phyloP scores from a whole-genome alignment of 1,140 invertebrate genomes.

The Drosophila jambulina region DNA sequence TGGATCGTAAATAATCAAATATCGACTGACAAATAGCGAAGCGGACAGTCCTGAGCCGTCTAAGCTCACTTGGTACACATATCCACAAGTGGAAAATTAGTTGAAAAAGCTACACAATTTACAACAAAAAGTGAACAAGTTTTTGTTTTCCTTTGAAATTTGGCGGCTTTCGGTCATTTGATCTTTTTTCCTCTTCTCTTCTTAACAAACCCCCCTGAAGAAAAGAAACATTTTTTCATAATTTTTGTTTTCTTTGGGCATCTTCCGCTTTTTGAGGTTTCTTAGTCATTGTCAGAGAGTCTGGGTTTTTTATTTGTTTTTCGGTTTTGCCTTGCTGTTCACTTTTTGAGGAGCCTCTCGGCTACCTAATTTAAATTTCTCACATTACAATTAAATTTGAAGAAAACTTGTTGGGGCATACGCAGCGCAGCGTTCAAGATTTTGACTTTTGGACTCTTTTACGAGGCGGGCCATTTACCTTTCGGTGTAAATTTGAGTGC shows the following conservation, averaged over 20 bases:
- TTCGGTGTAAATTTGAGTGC: constrained; percentile 40
- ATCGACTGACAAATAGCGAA: constrained; percentile 73
- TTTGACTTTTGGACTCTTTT: constrained; percentile 46
- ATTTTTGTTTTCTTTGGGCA: constrained; percentile 65
- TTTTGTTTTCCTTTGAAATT: constrained; percentile 83
- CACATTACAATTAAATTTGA: constrained; percentile 80
- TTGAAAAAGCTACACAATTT: constrained; percentile 66
- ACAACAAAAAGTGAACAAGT: constrained; percentile 71
- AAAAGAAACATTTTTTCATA: constrained; percentile 75
- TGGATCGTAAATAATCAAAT: constrained; percentile 74
- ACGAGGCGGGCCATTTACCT: constrained; percentile 50
- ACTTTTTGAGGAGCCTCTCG: constrained; percentile 45
- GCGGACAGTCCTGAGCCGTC: constrained; percentile 19
- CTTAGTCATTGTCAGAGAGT: constrained; percentile 68
- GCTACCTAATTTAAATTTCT: constrained; percentile 83
- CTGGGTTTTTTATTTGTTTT: constrained; percentile 61
- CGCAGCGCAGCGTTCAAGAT: constrained; percentile 27
- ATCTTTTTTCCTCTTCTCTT: constrained; percentile 57
- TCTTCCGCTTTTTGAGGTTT: constrained; percentile 67
- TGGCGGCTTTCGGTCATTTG: constrained; percentile 78
- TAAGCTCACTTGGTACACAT: constrained; percentile 8
- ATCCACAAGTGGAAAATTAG: constrained; percentile 78
- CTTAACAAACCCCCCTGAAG: constrained; percentile 57
- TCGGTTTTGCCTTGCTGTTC: constrained; percentile 32
- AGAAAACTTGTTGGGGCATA: constrained; percentile 57